A percentile compares a stretch with the other conserved stretches of the same genome.
Conservation (phyloP, 2,888 invertebrate species). For the Phyllotreta striolata region DNA sequence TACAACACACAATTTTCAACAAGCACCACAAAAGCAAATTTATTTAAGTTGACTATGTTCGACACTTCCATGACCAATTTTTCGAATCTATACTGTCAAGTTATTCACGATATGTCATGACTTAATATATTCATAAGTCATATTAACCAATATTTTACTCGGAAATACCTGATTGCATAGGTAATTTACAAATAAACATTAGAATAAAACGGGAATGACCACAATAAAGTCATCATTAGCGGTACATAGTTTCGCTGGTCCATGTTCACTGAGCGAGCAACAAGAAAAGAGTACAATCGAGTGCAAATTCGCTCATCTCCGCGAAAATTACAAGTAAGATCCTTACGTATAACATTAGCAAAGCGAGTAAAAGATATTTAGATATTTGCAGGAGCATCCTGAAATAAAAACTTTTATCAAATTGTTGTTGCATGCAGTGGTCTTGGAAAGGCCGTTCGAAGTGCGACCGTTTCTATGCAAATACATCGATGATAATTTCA, state of each 20-base stretch:
- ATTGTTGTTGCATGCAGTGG: neutral
- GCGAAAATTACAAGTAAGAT: slow-evolving; percentile 8
- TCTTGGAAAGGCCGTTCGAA: neutral
- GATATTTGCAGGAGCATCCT: slow-evolving; percentile 1
- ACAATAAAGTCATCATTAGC: too few relatives aligned
- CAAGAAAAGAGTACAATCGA: neutral
- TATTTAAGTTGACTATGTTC: too few relatives aligned
- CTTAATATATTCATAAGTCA: too few relatives aligned
- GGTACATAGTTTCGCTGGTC: neutral
- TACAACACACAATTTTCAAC: too few relatives aligned
- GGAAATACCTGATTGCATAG: too few relatives aligned
- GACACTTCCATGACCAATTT: too few relatives aligned
- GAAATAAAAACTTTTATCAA: slow-evolving; percentile 9
- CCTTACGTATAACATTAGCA: neutral
- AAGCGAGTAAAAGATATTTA: neutral
- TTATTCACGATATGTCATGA: too few relatives aligned
- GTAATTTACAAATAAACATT: too few relatives aligned
- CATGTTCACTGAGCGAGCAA: neutral
- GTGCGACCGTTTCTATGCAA: neutral
- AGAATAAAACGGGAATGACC: too few relatives aligned
- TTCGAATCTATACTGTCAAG: too few relatives aligned
- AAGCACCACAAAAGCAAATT: too few relatives aligned
- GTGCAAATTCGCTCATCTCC: neutral
- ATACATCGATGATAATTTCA: slow-evolving; percentile 1
- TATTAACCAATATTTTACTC: too few relatives aligned